These are phyloP conservation scores for Corydoras maculifer DNA, from an alignment of 2,113 vertebrate genomes.

Conservation along the genomic window DNA sequence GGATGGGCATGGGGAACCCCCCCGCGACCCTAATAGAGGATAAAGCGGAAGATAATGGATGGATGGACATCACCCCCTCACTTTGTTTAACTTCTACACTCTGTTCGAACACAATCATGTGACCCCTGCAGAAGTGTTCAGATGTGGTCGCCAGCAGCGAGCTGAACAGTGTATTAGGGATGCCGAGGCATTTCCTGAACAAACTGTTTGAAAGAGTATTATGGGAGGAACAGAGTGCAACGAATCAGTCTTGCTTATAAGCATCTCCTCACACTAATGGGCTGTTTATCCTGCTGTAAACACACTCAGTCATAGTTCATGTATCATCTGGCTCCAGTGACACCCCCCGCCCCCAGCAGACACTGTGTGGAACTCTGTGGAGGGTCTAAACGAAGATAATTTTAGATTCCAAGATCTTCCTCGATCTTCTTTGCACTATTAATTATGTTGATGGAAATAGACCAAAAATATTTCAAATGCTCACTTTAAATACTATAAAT, in stretches of 20 bases:
- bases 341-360: constrained; percentile 49
- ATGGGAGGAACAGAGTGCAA: constrained; percentile 9
- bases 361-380: constrained; percentile 24
- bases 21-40: too few relatives aligned
- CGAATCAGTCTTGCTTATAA: constrained; percentile 31
- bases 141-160: constrained; percentile 13
- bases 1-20: too few relatives aligned
- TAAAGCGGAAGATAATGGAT: too few relatives aligned
- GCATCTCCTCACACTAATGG: constrained; percentile 29
- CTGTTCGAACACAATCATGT: constrained; percentile 8
- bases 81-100: constrained; percentile 12
- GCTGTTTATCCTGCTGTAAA: constrained; percentile 55
- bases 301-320: constrained; percentile 45
- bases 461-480: too few relatives aligned
- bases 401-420: too few relatives aligned
- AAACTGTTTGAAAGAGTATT: constrained; percentile 45
- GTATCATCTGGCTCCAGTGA: constrained; percentile 34
- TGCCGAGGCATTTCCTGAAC: constrained; percentile 36
- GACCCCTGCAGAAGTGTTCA: constrained; percentile 25
- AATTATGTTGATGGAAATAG: too few relatives aligned
- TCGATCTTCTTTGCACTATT: too few relatives aligned
- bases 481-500: too few relatives aligned
- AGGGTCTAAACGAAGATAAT: constrained; percentile 11
- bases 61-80: not conserved
- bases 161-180: constrained; percentile 21